Base-by-base conservation (phyloP, 2,113 vertebrate genomes). In the Nesoenas mayeri region DNA sequence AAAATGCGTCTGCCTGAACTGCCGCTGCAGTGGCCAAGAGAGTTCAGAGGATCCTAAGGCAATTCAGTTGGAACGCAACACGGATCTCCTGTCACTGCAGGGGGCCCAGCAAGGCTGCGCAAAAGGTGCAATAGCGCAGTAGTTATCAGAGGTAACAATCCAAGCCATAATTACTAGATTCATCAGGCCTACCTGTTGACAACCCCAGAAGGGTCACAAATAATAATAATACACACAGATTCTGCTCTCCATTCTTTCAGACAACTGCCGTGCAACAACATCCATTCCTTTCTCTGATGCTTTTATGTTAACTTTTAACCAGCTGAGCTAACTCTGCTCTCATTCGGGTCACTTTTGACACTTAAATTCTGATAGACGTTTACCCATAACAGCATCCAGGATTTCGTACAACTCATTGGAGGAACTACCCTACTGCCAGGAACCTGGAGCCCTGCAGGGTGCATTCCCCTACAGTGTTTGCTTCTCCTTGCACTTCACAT, bases 231-330 rank as follows among this genome's bases (percentile, higher is more conserved):
- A 4, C 15, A 32, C 11, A 9, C 3, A n/a, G 44, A 57, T 56
- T 5, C 54, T 38, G 58, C 51, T 67, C 53, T 38, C 44, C 50
- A 3, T 25, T 48, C 51, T 29, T 36, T 62, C 12, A 25, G 31
- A 56, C 15, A 21, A 18, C n/a, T 73, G 34, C 28, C 1, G 0
- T 13, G 5, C 6, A 50, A 79, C 9, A 72, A 32, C 24, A 61
- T 2, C 31, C 31, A 12, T 5, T 60, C 58, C 36, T 58, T 80
- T 69, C 67, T 20, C 67, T 20, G 5, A 36, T 25, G 20, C 34
- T 61, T 15, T 18, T 5, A 60, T 10, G 9, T 10, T 12, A 85
- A 10, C 29, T 61, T 19, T 34, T 11, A 65, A 9, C 17, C 42
- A 74, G 28, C n/a, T 44, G 36, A 77, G 16, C 15, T 36, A 72